A percentile compares a stretch with the other conserved stretches of the same genome.
Conservation (phyloP, 35 echinoderm and acorn worm genomes). For the Nesometra sesokonis region DNA sequence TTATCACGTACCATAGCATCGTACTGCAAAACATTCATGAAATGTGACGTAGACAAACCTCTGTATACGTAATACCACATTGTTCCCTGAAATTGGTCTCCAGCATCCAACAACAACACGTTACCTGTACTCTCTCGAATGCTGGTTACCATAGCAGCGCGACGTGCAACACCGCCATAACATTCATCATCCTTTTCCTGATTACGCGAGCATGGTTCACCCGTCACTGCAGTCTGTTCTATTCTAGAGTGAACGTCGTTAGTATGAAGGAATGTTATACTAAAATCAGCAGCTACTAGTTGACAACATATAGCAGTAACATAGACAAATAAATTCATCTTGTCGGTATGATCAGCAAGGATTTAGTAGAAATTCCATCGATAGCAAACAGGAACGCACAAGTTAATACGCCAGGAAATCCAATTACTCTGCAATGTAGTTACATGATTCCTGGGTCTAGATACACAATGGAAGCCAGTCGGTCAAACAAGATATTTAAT, state of each 20-base stretch:
- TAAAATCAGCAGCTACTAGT: background rate
- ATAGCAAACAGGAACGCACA: too few relatives aligned
- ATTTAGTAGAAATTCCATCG: too few relatives aligned
- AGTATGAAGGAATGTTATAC: slow-evolving; percentile 54
- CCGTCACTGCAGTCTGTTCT: slow-evolving; percentile 33
- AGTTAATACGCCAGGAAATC: too few relatives aligned
- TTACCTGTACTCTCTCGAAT: slow-evolving; percentile 32
- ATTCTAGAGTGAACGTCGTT: slow-evolving; percentile 82
- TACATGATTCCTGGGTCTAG: too few relatives aligned
- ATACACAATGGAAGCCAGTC: too few relatives aligned
- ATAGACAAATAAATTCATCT: too few relatives aligned
- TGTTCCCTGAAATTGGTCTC: slow-evolving; percentile 81
- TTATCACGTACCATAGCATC: slow-evolving; percentile 90
- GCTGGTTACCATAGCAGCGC: slow-evolving; percentile 31
- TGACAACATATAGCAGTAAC: too few relatives aligned
- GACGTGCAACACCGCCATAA: slow-evolving; percentile 52
- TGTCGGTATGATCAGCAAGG: too few relatives aligned
- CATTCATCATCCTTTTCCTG: background rate
- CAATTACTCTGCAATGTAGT: too few relatives aligned
- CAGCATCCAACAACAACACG: slow-evolving; percentile 65
- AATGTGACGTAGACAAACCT: slow-evolving; percentile 62
- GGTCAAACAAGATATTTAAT: too few relatives aligned
- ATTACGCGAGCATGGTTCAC: slow-evolving; percentile 36
- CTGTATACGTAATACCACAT: slow-evolving; percentile 79
- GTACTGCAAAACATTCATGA: slow-evolving; percentile 62